Percentiles rank a stretch among this genome's conserved stretches.
These are phyloP conservation scores for Erebia ligea DNA, from an alignment of 2,888 invertebrate genomes.

Conservation along the genomic window DNA sequence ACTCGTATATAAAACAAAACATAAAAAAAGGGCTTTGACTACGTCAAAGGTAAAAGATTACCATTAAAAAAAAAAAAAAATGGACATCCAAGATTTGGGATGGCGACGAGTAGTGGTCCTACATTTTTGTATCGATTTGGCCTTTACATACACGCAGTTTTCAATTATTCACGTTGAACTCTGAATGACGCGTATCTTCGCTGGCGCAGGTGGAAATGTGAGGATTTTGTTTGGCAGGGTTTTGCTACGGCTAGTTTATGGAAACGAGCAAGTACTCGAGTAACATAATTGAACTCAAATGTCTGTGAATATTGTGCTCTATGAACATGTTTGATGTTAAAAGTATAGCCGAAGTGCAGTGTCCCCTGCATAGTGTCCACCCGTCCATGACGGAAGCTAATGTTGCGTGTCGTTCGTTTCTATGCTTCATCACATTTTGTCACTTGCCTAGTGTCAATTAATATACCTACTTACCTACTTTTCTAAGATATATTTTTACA, in stretches of 20 bases:
- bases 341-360: slow-evolving; percentile 30
- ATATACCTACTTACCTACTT: neutral
- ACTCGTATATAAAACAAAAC: too few relatives aligned
- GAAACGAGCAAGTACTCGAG: neutral
- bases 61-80: too few relatives aligned
- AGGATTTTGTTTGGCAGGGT: too few relatives aligned
- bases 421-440: slow-evolving; percentile 42
- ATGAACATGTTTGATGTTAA: slow-evolving; percentile 15
- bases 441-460: slow-evolving; percentile 31
- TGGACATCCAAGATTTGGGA: too few relatives aligned
- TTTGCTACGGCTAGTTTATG: neutral
- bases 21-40: too few relatives aligned
- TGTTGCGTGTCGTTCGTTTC: slow-evolving; percentile 43
- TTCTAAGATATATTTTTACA: neutral
- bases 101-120: too few relatives aligned
- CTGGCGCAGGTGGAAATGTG: too few relatives aligned
- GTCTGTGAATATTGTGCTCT: slow-evolving; percentile 15
- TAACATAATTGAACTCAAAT: neutral
- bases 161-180: neutral
- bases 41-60: too few relatives aligned
- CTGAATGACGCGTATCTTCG: neutral
- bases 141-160: too few relatives aligned
- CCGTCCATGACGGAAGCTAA: slow-evolving; percentile 42
- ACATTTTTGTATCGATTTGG: too few relatives aligned
- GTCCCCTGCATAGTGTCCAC: slow-evolving; percentile 42